phyloP scores from a whole-genome alignment of 2,113 vertebrate genomes.

The Eulemur rufifrons region DNA sequence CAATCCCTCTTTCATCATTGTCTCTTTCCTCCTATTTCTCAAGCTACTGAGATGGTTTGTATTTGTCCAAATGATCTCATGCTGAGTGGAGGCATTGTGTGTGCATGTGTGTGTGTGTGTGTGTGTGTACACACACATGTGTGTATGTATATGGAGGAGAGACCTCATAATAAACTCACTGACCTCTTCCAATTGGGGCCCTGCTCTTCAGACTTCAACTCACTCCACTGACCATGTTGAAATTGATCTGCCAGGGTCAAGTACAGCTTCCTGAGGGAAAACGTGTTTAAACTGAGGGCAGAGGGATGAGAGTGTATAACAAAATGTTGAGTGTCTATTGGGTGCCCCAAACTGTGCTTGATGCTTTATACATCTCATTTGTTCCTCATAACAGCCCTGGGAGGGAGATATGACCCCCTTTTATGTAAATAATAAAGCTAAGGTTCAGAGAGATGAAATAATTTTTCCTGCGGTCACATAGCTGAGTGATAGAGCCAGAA shows the following conservation, averaged over 20 bases:
- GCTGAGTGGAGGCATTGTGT: background rate
- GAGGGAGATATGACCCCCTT: background rate
- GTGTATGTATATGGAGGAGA: background rate
- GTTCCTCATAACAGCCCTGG: background rate
- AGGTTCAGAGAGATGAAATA: background rate
- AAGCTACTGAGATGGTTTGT: background rate
- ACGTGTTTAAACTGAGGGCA: background rate
- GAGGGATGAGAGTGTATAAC: background rate
- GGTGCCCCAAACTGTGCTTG: background rate
- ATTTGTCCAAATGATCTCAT: background rate
- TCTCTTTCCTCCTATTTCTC: background rate
- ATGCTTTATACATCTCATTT: background rate
- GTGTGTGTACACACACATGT: background rate
- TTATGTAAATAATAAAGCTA: background rate
- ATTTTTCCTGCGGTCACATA: background rate
- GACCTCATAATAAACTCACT: background rate
- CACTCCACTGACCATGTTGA: background rate
- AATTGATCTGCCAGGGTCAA: background rate
- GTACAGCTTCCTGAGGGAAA: conserved; percentile 1
- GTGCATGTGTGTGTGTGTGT: background rate
- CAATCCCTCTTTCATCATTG: background rate
- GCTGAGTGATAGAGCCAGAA: background rate
- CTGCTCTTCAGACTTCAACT: background rate
- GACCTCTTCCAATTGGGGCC: background rate
- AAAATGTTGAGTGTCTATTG: background rate